Conservation (phyloP, 2,888 invertebrate genomes). For the Ophion slaviceki region DNA sequence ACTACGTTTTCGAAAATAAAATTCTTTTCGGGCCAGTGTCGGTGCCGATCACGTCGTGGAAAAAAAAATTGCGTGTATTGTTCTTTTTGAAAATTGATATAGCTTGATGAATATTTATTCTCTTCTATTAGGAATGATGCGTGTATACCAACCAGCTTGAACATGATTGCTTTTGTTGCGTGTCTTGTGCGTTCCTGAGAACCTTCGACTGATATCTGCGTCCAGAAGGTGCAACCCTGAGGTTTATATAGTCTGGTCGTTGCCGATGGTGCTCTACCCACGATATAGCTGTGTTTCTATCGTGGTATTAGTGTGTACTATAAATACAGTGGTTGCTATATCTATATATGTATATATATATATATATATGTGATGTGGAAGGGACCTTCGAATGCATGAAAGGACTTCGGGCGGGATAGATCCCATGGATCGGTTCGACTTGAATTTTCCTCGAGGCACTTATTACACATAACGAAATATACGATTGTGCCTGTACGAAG, state of each 20-base stretch:
- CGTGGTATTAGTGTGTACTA: slow-evolving; percentile 50
- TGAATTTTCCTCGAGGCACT: slow-evolving; percentile 39
- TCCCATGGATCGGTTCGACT: slow-evolving; percentile 37
- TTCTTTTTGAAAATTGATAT: not conserved
- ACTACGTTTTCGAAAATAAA: too few species aligned
- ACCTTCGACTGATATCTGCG: slow-evolving; percentile 77
- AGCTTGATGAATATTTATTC: not conserved
- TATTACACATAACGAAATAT: slow-evolving; percentile 1
- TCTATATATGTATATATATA: not conserved
- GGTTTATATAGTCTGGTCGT: slow-evolving; percentile 75
- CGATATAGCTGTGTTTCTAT: slow-evolving; percentile 60
- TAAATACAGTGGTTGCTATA: slow-evolving; percentile 19
- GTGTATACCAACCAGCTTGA: slow-evolving; percentile 86
- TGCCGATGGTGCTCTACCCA: slow-evolving; percentile 53
- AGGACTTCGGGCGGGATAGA: slow-evolving; percentile 42
- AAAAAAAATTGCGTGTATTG: too few species aligned
- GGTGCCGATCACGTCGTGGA: too few species aligned
- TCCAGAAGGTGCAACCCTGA: slow-evolving; percentile 71
- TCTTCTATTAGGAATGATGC: not conserved
- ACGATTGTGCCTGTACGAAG: not conserved
- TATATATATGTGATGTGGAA: slow-evolving; percentile 21
- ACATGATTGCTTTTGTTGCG: slow-evolving; percentile 84
- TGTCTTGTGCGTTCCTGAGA: slow-evolving; percentile 72
- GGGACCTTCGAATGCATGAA: slow-evolving; percentile 66
- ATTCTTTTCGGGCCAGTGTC: too few species aligned